phyloP scores from a whole-genome alignment of 2,797 vertebrate genomes.

The Tarsius wallacei region DNA sequence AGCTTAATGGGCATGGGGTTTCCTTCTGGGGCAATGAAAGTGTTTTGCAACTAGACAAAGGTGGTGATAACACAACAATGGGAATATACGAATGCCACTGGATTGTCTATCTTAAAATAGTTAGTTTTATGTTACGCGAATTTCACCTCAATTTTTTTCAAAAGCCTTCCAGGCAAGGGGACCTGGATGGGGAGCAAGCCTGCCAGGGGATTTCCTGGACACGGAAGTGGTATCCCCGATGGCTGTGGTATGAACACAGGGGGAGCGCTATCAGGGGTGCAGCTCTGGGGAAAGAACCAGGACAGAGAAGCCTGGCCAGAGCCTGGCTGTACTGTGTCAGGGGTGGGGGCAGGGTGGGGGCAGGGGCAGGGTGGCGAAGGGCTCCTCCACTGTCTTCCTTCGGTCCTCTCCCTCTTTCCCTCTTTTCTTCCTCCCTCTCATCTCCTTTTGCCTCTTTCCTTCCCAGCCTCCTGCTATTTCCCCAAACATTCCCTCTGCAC shows the following conservation, averaged over 20 bases:
- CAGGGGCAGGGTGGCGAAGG: background rate
- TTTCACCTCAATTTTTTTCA: background rate
- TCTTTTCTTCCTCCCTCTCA: background rate
- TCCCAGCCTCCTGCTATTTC: background rate
- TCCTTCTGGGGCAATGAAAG: background rate
- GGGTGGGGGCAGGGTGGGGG: background rate
- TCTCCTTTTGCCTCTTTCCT: background rate
- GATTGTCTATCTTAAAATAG: background rate
- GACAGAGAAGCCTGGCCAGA: background rate
- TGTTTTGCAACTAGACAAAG: background rate
- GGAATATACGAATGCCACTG: background rate
- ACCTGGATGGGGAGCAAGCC: rapidly evolving
- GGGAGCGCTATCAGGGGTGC: background rate
- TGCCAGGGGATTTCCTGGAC: background rate
- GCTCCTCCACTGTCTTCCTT: background rate
- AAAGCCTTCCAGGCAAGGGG: background rate
- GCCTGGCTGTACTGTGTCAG: background rate
- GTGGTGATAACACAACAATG: rapidly evolving
- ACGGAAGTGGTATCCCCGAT: rapidly evolving
- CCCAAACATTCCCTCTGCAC: background rate
- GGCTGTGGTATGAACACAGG: background rate
- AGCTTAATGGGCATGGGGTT: background rate
- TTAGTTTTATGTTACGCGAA: background rate
- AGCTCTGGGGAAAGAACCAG: background rate
- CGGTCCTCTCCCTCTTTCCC: background rate